Evolutionary conservation across 2,888 invertebrate species (phyloP), one percentile per base, ranked within the genome.

Genomic region (Papilio demoleus): DNA sequence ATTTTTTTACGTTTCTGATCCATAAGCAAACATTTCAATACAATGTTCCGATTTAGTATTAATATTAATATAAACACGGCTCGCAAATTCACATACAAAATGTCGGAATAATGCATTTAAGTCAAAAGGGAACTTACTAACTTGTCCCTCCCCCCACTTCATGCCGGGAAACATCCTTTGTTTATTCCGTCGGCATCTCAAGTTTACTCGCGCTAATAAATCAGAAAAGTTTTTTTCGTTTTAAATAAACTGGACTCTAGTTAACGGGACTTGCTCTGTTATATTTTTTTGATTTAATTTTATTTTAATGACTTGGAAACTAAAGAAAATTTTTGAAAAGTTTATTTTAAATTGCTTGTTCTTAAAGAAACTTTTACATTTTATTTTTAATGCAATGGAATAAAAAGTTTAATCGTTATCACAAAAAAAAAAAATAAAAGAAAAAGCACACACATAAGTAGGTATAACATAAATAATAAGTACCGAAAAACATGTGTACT

Each of bases 201-300:
- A 53, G 53, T 53, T 53, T 53, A 53, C 53, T 53, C 53, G 27
- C 53, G 53, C 31, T 53, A 53, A 53, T 53, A 53, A 53, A 53
- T 53, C 53, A 56, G 53, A 56, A 56, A 56, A 56, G 53, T 56
- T 56, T 53, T 56, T 31, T 56, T n/a, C n/a, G 31, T 56, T 56
- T 56, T 31, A 31, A 56, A 56, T 31, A 31, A 56, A 56, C 53
- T 56, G 31, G 31, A 56, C 31, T 56, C 31, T 9, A 17, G 31
- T 53, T 53, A 24, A 53, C 27, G 27, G 53, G 27, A 53, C 53
- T 53, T n/a, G 6, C 14, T 27, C 27, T 53, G 8, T 11, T 47
- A 22, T 27, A 27, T 53, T 27, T 27, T 27, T 50, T 14, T 24
- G 5, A 50, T 50, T 50, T 24, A 22, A 27, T 56, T 56, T 56